Base-by-base conservation (phyloP, 2,113 vertebrate genomes). In the Recurvirostra avosetta region DNA sequence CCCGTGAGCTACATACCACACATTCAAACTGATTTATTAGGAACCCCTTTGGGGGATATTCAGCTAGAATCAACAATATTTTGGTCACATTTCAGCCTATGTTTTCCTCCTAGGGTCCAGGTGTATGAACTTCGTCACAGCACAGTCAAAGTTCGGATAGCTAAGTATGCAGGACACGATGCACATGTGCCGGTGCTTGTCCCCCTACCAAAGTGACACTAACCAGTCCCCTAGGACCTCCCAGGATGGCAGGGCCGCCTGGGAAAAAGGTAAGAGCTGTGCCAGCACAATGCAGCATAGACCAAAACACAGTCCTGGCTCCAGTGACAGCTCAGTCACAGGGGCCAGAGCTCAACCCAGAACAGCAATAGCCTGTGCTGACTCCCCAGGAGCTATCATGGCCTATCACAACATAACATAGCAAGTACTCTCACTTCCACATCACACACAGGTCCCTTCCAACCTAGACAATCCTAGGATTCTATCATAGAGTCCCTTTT, bases 61-160 rank as follows among this genome's bases (percentile, higher is more conserved):
- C 67, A 40, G 18, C 34, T n/a, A 63, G 38, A 55, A 72, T 47
- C n/a, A 56, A 11, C 32, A 50, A 7, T 66, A 41, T 76, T 58
- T 58, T 66, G 15, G 34, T 47, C 61, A 55, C 4, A 5, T 66
- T 75, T 38, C 56, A 71, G 61, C 36, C 32, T 26, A 11, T 23
- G 17, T 40, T 88, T 80, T 47, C 55, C 38, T 62, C 25, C 32
- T 23, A 99, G 98, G 98, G 98, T 87, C 97, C 98, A 98, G 95
- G 96, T 98, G 66, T 96, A 98, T 76, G 97, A 99, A 95, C 96
- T 98, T 74, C 98, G 98, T 90, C 95, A 89, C 62, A 97, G 97
- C 6, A 98, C 98, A 56, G 97, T 98, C 21, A 98, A 96, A 22
- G 97, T 97, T 53, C 96, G 98, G 95, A 91, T 98, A 88, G 98